phyloP scores from a whole-genome alignment of 2,113 vertebrate species.

The Pleuronectes platessa region DNA sequence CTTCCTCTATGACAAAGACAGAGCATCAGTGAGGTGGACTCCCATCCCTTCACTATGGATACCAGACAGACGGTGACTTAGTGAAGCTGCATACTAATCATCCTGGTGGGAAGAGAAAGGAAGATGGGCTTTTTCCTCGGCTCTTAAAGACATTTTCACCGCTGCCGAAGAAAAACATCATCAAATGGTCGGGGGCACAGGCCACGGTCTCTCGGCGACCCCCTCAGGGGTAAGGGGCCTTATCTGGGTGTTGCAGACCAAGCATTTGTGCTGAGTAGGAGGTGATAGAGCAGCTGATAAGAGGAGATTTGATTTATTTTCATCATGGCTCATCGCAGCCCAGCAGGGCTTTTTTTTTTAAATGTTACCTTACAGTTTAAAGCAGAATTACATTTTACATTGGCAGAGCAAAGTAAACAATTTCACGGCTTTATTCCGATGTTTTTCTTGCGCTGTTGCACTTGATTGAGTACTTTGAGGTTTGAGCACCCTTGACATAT shows the following conservation, averaged over 20 bases:
- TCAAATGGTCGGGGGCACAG: constrained; percentile 30
- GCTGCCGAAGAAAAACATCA: constrained; percentile 25
- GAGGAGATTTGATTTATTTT: constrained; percentile 67
- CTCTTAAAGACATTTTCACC: constrained; percentile 48
- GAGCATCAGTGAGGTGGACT: constrained; percentile 49
- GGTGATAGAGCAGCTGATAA: constrained; percentile 64
- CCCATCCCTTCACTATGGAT: constrained; percentile 74
- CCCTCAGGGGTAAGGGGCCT: constrained; percentile 29
- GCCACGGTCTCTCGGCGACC: constrained; percentile 17
- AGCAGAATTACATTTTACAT: background rate
- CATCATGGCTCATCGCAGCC: constrained; percentile 33
- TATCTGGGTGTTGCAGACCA: constrained; percentile 57
- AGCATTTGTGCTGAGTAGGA: constrained; percentile 58
- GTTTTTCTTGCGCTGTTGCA: constrained; percentile 1
- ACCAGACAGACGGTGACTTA: constrained; percentile 64
- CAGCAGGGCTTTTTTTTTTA: constrained; percentile 20
- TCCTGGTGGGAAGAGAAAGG: constrained; percentile 32
- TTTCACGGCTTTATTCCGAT: constrained; percentile 3
- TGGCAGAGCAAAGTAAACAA: background rate
- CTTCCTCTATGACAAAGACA: constrained; percentile 46
- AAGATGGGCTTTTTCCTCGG: constrained; percentile 10
- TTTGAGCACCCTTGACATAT: constrained; percentile 23
- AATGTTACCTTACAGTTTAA: background rate
- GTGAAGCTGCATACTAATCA: constrained; percentile 71
- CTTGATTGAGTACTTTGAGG: constrained; percentile 14